Percentiles rank a stretch among this genome's conserved stretches.
These are phyloP conservation scores for Colletes latitarsis DNA, from an alignment of 1,140 invertebrate genomes.

Conservation along the genomic window DNA sequence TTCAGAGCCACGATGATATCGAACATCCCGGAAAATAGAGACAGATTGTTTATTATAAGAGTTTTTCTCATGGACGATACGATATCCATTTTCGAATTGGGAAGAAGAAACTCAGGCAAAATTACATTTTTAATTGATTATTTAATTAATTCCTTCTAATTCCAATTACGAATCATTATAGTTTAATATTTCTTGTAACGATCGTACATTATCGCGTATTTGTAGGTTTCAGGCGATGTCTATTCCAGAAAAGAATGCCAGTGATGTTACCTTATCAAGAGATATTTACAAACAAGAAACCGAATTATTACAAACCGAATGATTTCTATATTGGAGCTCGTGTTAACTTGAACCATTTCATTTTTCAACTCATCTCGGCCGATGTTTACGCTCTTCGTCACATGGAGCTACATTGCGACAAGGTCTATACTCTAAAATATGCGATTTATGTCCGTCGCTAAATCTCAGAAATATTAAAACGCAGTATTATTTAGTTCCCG, in stretches of 20 bases:
- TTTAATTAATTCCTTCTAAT: too few species aligned
- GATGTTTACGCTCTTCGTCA: constrained; percentile 93
- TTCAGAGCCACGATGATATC: constrained; percentile 89
- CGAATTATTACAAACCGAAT: constrained; percentile 87
- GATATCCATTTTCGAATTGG: constrained; percentile 89
- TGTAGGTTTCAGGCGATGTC: constrained; percentile 84
- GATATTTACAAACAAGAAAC: constrained; percentile 85
- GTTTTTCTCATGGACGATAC: constrained; percentile 93
- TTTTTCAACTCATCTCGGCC: constrained; percentile 89
- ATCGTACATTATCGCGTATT: not conserved
- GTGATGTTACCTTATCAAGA: constrained; percentile 89
- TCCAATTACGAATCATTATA: too few species aligned
- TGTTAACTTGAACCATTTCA: constrained; percentile 88
- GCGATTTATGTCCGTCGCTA: not conserved
- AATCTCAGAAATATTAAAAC: not conserved
- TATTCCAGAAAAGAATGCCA: constrained; percentile 85
- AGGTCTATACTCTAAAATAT: constrained; percentile 80
- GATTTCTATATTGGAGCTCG: constrained; percentile 92
- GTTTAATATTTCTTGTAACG: too few species aligned
- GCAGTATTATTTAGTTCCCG: constrained; percentile 83
- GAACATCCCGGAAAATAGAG: constrained; percentile 85
- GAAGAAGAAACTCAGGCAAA: constrained; percentile 87
- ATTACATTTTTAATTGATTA: not conserved
- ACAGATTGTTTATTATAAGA: constrained; percentile 90
- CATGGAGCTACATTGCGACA: constrained; percentile 90